A percentile compares a stretch with the other conserved stretches of the same genome.
These are phyloP conservation scores for Mimas tiliae DNA, from an alignment of 2,888 invertebrate species.

Conservation along the genomic window DNA sequence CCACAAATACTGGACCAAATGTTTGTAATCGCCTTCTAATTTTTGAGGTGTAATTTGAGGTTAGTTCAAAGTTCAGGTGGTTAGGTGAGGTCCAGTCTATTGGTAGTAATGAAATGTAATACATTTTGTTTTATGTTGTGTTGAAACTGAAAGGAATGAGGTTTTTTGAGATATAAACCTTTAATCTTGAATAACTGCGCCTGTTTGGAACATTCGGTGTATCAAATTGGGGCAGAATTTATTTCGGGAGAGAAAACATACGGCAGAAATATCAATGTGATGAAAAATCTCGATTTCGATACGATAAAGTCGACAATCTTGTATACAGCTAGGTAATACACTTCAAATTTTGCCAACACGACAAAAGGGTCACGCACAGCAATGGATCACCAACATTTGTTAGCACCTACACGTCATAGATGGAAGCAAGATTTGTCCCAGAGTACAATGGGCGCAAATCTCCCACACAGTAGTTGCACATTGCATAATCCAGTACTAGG, in stretches of 20 bases:
- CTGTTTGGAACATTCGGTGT: not conserved
- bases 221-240: too few relatives aligned
- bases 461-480: slow-evolving; percentile 15
- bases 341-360: not conserved
- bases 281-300: not conserved
- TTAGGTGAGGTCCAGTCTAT: slow-evolving; percentile 9
- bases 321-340: not conserved
- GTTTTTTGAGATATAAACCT: not conserved
- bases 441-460: slow-evolving; percentile 16
- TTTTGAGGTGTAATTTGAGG: slow-evolving; percentile 14
- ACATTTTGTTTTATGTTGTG: not conserved
- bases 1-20: slow-evolving; percentile 22
- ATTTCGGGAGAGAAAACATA: not conserved
- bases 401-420: too few relatives aligned
- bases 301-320: not conserved
- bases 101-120: slow-evolving; percentile 5
- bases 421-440: slow-evolving; percentile 13
- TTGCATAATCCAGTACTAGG: slow-evolving; percentile 39
- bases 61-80: too few relatives aligned
- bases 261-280: too few relatives aligned
- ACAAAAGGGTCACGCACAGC: not conserved
- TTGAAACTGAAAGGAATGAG: not conserved
- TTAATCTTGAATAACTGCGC: not conserved
- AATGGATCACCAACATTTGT: slow-evolving; percentile 14
- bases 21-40: slow-evolving; percentile 10